A percentile compares a stretch with the other conserved stretches of the same genome.
Conservation (phyloP, 2,113 vertebrate species). For the Larimichthys polyactis region DNA sequence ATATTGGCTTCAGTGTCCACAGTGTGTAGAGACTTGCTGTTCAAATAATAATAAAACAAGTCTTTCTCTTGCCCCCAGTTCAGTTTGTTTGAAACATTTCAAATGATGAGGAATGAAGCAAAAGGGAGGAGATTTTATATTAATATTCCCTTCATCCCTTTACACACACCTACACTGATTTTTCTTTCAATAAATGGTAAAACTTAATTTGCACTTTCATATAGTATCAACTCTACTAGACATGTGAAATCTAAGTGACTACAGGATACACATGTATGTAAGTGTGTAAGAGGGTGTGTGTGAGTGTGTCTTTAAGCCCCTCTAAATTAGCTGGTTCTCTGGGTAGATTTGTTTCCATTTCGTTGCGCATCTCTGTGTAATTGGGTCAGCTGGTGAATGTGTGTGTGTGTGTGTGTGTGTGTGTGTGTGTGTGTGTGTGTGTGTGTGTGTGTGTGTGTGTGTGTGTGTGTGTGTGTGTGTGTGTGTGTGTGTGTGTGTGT, state of each 20-base stretch:
- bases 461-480: slow-evolving; percentile 68
- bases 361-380: slow-evolving; percentile 81
- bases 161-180: not conserved
- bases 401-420: slow-evolving; percentile 47
- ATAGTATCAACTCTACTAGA: slow-evolving; percentile 11
- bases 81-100: not conserved
- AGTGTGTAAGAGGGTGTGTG: slow-evolving; percentile 17
- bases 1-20: not conserved
- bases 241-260: slow-evolving; percentile 1
- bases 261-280: not conserved
- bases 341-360: slow-evolving; percentile 82
- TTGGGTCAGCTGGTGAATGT: slow-evolving; percentile 80
- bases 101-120: too few species aligned
- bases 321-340: slow-evolving; percentile 81
- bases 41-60: not conserved
- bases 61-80: not conserved
- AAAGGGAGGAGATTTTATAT: too few species aligned
- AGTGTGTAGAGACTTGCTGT: not conserved
- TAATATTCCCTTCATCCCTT: not conserved
- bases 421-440: slow-evolving; percentile 65
- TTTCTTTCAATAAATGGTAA: not conserved
- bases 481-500: slow-evolving; percentile 50
- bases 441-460: slow-evolving; percentile 47
- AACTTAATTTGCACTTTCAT: slow-evolving; percentile 20
- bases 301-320: slow-evolving; percentile 64